Conservation (phyloP, 2,113 vertebrate genomes). For the Climacteris rufus region DNA sequence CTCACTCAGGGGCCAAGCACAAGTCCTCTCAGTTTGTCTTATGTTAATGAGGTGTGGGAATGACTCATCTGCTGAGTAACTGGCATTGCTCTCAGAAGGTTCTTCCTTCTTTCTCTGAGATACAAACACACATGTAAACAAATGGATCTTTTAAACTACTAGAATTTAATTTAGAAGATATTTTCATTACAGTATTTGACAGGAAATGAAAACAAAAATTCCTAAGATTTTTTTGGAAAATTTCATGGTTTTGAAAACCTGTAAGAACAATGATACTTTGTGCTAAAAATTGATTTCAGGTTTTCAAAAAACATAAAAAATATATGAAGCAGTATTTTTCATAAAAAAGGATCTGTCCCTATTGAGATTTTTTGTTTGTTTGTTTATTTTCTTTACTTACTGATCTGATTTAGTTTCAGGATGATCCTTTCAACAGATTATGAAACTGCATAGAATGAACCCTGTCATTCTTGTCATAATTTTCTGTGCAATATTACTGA, state of each 20-base stretch:
- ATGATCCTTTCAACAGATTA: not conserved
- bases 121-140: not conserved
- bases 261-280: not conserved
- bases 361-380: not conserved
- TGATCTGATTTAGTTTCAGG: not conserved
- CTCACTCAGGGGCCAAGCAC: not conserved
- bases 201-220: not conserved
- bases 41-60: not conserved
- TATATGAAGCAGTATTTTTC: not conserved
- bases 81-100: not conserved
- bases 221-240: not conserved
- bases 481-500: not conserved
- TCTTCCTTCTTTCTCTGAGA: not conserved
- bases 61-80: not conserved
- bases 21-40: conserved; percentile 22
- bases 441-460: not conserved
- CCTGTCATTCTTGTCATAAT: not conserved
- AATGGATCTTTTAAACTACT: not conserved
- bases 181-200: not conserved
- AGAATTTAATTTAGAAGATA: not conserved
- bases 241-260: not conserved
- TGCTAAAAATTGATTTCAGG: not conserved
- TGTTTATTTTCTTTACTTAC: not conserved
- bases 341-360: not conserved
- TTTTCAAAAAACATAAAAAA: not conserved